A percentile compares a stretch with the other conserved stretches of the same genome.
Conservation (phyloP, 2,797 vertebrate genomes). For the Cynodonichthys magdalenae region DNA sequence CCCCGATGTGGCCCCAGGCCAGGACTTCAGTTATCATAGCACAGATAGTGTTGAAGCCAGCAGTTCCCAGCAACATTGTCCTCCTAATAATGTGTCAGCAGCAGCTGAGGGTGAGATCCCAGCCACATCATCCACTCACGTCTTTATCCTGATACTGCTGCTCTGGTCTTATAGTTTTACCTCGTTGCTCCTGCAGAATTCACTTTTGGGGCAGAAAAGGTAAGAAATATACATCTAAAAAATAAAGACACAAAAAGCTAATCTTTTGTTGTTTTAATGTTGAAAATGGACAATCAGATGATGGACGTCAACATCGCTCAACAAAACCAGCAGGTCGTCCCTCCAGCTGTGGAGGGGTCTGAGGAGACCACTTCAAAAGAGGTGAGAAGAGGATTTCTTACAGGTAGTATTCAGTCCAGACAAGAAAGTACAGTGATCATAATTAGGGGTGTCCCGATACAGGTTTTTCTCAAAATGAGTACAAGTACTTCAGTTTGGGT, state of each 20-base stretch:
- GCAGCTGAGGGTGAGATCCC: slow-evolving; percentile 46
- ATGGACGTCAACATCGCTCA: not conserved
- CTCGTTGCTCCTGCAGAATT: slow-evolving; percentile 28
- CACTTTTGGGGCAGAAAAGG: slow-evolving; percentile 24
- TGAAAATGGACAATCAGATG: slow-evolving; percentile 52
- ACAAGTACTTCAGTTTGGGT: too few relatives aligned
- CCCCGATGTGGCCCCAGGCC: slow-evolving; percentile 15
- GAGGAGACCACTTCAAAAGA: slow-evolving; percentile 34
- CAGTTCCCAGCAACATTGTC: slow-evolving; percentile 31
- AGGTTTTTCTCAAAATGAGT: too few relatives aligned
- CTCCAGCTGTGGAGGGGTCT: slow-evolving; percentile 1
- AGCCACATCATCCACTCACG: slow-evolving; percentile 8
- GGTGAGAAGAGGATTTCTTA: slow-evolving; percentile 20
- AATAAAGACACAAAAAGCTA: too few relatives aligned
- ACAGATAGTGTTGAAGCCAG: slow-evolving; percentile 41
- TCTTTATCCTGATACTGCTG: slow-evolving; percentile 7
- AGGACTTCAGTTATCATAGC: slow-evolving; percentile 57
- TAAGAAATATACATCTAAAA: slow-evolving; percentile 36
- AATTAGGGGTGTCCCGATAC: too few relatives aligned
- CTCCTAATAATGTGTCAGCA: slow-evolving; percentile 21
- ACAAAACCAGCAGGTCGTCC: slow-evolving; percentile 7
- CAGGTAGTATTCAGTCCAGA: not conserved
- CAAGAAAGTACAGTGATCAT: too few relatives aligned
- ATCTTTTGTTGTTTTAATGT: not conserved
- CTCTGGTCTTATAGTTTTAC: slow-evolving; percentile 24